Evolutionary conservation across 2,113 vertebrate genomes (phyloP).

Genomic region (Probosciger aterrimus): DNA sequence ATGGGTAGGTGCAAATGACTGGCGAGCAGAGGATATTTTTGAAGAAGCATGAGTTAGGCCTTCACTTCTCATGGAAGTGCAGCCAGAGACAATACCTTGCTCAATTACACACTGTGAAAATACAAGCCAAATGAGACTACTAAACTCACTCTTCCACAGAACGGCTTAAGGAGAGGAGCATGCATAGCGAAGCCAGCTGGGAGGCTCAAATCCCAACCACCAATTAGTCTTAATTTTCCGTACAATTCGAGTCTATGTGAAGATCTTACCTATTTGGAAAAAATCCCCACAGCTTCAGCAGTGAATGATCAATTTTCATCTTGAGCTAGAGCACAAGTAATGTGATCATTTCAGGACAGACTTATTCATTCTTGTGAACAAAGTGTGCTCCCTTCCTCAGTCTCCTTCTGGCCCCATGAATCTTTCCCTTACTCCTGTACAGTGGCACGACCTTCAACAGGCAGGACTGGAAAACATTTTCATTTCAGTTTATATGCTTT

Average conservation of each 20-base stretch:
- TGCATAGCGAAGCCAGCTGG: not conserved
- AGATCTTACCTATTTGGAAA: not conserved
- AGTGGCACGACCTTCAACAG: not conserved
- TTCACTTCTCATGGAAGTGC: not conserved
- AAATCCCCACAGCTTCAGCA: not conserved
- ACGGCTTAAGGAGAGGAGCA: not conserved
- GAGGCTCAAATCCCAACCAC: rapidly evolving
- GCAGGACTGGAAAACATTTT: not conserved
- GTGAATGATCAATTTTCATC: not conserved
- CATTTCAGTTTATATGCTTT: not conserved
- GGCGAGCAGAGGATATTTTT: rapidly evolving
- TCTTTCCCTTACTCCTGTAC: not conserved
- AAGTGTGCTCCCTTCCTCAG: not conserved
- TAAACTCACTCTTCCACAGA: not conserved
- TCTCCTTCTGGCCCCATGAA: not conserved
- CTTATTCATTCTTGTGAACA: not conserved
- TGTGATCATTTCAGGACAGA: not conserved
- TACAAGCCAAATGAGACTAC: not conserved
- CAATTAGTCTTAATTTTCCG: not conserved
- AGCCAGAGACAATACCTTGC: not conserved
- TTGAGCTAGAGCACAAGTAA: not conserved
- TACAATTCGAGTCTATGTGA: not conserved
- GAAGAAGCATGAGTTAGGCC: not conserved
- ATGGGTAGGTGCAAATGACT: rapidly evolving
- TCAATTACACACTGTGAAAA: not conserved